Evolutionary conservation across 2,113 vertebrate species (phyloP).

Genomic region (Psammodynastes pulverulentus): DNA sequence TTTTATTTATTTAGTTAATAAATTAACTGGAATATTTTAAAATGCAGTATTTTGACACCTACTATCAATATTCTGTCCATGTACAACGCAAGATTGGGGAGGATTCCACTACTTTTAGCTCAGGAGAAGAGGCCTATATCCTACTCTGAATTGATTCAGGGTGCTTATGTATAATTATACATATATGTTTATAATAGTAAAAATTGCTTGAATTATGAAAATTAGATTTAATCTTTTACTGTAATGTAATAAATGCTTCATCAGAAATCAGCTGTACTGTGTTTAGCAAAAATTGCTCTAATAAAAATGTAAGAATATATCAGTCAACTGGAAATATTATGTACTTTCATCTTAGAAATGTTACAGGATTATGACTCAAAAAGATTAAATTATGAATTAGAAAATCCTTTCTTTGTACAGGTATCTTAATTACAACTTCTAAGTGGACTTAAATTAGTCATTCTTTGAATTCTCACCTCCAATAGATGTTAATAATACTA

Average conservation of each 20-base stretch:
- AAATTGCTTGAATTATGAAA: neutral
- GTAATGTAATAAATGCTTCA: neutral
- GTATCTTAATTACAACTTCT: neutral
- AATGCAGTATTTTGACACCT: neutral
- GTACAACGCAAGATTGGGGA: neutral
- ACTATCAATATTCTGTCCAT: neutral
- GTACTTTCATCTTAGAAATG: neutral
- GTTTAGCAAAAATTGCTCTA: neutral
- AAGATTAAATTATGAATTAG: neutral
- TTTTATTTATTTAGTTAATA: neutral
- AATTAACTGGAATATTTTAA: neutral
- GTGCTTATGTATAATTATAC: neutral
- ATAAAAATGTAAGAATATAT: neutral
- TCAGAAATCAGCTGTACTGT: neutral
- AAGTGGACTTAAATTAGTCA: neutral
- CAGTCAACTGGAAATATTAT: neutral
- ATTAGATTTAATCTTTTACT: neutral
- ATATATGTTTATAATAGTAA: neutral
- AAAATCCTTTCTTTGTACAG: neutral
- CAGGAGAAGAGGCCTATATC: neutral
- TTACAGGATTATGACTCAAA: neutral
- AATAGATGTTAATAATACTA: neutral
- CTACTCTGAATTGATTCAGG: neutral
- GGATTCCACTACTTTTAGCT: neutral
- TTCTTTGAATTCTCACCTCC: neutral